Evolutionary conservation across 2,797 vertebrate species (phyloP).

Genomic region (Lithobates sylvaticus): DNA sequence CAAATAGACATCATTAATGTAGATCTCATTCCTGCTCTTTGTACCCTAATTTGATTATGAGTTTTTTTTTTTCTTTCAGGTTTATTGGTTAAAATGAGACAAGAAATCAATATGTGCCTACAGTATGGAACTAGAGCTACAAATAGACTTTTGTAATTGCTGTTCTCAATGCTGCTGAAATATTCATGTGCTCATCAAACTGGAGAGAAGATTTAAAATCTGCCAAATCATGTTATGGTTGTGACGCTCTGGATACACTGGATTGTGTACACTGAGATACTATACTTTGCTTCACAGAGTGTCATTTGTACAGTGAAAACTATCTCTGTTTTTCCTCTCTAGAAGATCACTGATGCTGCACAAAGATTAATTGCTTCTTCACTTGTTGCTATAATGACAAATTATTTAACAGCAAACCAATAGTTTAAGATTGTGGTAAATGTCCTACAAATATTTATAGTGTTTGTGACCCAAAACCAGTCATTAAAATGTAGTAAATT

Average conservation of each 20-base stretch:
- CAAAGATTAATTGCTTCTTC: conserved; percentile 16
- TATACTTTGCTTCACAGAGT: neutral
- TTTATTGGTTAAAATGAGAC: conserved; percentile 36
- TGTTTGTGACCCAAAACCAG: neutral
- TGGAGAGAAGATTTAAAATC: conserved; percentile 17
- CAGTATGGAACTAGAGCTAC: conserved; percentile 4
- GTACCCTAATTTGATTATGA: conserved; percentile 6
- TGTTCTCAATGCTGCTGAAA: conserved; percentile 41
- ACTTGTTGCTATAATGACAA: conserved; percentile 3
- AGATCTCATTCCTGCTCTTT: neutral
- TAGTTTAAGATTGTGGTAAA: neutral
- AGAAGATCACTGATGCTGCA: conserved; percentile 18
- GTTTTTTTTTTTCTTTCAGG: neutral
- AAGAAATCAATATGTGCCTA: conserved; percentile 38
- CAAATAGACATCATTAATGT: too few relatives aligned
- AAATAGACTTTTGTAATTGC: conserved; percentile 42
- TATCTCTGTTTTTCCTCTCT: conserved; percentile 32
- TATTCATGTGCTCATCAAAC: conserved; percentile 48
- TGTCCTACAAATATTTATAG: neutral
- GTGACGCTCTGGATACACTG: conserved; percentile 23
- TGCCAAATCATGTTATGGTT: conserved; percentile 17
- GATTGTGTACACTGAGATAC: conserved; percentile 20
- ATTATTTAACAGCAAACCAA: conserved; percentile 12
- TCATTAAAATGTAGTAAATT: neutral
- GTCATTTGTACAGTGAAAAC: conserved; percentile 17